Evolutionary conservation across 2,113 vertebrate species (phyloP).

Genomic region (Myrmecophaga tridactyla): DNA sequence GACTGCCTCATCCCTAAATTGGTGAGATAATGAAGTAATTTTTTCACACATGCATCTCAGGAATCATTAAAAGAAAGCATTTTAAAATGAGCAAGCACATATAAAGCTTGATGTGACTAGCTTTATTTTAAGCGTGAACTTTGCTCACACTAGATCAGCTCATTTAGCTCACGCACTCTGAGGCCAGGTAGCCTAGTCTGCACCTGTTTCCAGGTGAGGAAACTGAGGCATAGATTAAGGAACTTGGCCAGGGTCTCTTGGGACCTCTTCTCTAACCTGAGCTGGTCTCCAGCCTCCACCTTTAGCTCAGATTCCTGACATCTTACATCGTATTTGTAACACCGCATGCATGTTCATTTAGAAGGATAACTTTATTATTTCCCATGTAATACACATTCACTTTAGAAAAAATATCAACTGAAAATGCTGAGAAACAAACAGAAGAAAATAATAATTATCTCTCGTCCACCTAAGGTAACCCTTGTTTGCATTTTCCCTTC

Average conservation of each 20-base stretch:
- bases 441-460: not conserved
- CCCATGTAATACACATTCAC: not conserved
- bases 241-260: too few species aligned
- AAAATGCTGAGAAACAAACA: not conserved
- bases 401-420: not conserved
- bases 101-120: not conserved
- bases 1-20: constrained; percentile 16
- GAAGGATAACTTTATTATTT: not conserved
- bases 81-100: not conserved
- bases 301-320: not conserved
- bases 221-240: not conserved
- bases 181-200: not conserved
- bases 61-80: constrained; percentile 11
- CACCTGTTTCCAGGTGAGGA: not conserved
- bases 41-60: not conserved
- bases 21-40: not conserved
- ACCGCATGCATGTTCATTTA: not conserved
- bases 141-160: not conserved
- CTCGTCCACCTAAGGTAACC: not conserved
- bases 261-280: too few species aligned
- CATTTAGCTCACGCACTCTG: not conserved
- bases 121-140: not conserved
- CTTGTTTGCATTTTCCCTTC: not conserved
- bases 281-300: not conserved
- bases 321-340: not conserved